phyloP scores from a whole-genome alignment of 2,797 vertebrate species.

The Cheirogaleus major region DNA sequence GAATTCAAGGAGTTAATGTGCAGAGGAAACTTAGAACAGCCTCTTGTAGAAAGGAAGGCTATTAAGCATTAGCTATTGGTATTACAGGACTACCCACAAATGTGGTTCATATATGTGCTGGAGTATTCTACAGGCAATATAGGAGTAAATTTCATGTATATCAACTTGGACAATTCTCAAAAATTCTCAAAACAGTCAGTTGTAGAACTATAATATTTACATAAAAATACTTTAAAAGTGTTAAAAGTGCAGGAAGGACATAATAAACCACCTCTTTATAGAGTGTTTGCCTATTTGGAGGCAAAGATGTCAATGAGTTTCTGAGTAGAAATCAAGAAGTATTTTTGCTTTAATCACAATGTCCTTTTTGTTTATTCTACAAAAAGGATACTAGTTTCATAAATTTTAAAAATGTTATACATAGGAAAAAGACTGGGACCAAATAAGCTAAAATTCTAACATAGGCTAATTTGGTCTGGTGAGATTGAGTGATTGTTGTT shows the following conservation, averaged over 20 bases:
- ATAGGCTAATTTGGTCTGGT: neutral
- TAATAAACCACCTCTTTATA: neutral
- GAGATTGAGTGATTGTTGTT: neutral
- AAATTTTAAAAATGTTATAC: neutral
- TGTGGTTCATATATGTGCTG: neutral
- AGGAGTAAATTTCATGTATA: neutral
- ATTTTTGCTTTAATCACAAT: neutral
- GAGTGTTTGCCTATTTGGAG: neutral
- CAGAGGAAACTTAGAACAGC: neutral
- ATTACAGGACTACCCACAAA: neutral
- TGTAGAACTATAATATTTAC: neutral
- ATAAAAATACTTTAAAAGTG: neutral
- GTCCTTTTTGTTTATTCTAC: neutral
- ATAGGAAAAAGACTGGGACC: neutral
- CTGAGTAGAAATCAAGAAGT: neutral
- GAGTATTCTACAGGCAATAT: neutral
- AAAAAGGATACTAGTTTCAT: neutral
- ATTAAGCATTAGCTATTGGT: neutral
- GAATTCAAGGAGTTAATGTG: neutral
- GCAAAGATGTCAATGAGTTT: neutral
- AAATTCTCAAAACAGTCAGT: neutral
- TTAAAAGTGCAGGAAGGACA: neutral
- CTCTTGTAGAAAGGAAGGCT: neutral
- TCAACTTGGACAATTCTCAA: neutral
- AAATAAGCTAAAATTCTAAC: neutral